Base-by-base conservation (phyloP, 2,113 vertebrate species). In the Tenebrosternarchus preto region DNA sequence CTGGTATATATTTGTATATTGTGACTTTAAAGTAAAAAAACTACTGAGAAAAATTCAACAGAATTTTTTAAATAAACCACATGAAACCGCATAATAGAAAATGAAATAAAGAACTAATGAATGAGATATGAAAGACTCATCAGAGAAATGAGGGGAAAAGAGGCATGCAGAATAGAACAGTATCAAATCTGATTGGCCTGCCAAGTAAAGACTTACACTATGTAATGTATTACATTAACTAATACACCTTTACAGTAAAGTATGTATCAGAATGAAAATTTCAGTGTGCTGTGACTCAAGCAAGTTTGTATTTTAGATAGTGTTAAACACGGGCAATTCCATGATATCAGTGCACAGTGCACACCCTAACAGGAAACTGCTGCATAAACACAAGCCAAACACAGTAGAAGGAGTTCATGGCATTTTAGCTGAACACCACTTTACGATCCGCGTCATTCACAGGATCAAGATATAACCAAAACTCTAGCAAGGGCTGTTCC, bases 331-430 rank as follows among this genome's bases (percentile, higher is more conserved):
- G 20, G 57, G 39, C 12, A 68, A 55, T n/a, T n/a, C 6, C 25
- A 0, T 15, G 7, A 17, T 78, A 29, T 73, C 39, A 69, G 19
- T 20, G 3, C 29, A 4, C n/a, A n/a, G 25, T 15, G 24, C 27
- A 4, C 27, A 74, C 3, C 12, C 5, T 17, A 80, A 73, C 77
- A 72, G 77, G 67, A 83, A 76, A 57, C 31, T 9, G 29, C 55
- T 29, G 1, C 17, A 27, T 83, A 72, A 79, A 79, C 64, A n/a
- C n/a, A n/a, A n/a, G n/a, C n/a, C n/a, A n/a, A n/a, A n/a, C n/a
- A 75, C 25, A 61, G 24, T 12, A 11, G 25, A 3, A 77, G 50
- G 22, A 61, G 69, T 12, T 60, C 16, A 2, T 16, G 19, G 56
- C 4, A n/a, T 7, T 63, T 76, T 15, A 82, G 24, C 5, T 27